Evolutionary conservation across 2,888 invertebrate genomes (phyloP).

Genomic region (Protodeltote pygarga): DNA sequence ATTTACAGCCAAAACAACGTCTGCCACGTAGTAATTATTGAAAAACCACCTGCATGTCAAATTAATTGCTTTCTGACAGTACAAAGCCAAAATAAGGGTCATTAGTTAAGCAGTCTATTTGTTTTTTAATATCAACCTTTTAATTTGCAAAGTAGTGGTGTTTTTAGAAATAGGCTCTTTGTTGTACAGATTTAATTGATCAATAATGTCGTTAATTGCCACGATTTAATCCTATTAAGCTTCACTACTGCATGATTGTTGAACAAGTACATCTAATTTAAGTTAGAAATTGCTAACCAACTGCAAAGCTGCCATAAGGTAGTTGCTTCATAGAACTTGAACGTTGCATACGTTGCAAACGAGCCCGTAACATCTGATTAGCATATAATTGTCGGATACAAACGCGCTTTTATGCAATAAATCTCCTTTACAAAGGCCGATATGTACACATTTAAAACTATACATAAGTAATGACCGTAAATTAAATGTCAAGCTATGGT

Average conservation of each 20-base stretch:
- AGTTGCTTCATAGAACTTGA: slow-evolving; percentile 16
- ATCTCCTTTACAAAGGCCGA: slow-evolving; percentile 70
- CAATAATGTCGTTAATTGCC: too few species aligned
- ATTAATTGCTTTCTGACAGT: too few species aligned
- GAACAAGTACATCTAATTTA: background rate
- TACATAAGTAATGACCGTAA: slow-evolving; percentile 48
- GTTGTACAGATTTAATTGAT: too few species aligned
- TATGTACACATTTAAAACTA: slow-evolving; percentile 42
- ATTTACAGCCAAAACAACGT: slow-evolving; percentile 26
- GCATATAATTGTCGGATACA: slow-evolving; percentile 79
- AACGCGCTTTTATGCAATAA: slow-evolving; percentile 69
- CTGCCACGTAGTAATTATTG: slow-evolving; percentile 10
- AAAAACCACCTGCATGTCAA: slow-evolving; percentile 15
- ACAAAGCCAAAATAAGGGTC: too few species aligned
- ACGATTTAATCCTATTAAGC: too few species aligned
- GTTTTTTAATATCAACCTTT: too few species aligned
- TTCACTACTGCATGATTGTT: too few species aligned
- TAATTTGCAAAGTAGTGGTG: background rate
- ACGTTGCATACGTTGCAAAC: slow-evolving; percentile 31
- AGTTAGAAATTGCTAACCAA: background rate
- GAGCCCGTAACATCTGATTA: slow-evolving; percentile 58
- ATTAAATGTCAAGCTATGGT: slow-evolving; percentile 44
- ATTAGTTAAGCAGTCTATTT: too few species aligned
- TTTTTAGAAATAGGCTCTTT: too few species aligned
- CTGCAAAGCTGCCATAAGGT: slow-evolving; percentile 1